Evolutionary conservation across 2,113 vertebrate species (phyloP).

Genomic region (Fregata magnificens): DNA sequence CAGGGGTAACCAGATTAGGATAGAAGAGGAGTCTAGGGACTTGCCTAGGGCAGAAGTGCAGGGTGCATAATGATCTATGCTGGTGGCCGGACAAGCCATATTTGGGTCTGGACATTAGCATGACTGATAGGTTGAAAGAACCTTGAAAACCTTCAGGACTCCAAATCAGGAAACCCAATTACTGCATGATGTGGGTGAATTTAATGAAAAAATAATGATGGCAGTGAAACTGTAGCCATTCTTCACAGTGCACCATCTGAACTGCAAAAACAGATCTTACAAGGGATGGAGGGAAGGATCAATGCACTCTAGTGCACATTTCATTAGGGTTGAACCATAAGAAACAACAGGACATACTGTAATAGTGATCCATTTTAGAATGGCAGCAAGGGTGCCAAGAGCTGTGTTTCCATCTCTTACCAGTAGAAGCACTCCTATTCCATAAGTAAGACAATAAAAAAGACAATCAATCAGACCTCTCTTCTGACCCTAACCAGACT

Average conservation of each 20-base stretch:
- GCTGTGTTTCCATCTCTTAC: not conserved
- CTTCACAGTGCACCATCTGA: not conserved
- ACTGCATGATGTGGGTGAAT: not conserved
- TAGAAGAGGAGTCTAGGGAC: not conserved
- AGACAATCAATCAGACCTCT: not conserved
- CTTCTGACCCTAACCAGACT: not conserved
- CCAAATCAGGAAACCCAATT: constrained; percentile 7
- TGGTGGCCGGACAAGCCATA: not conserved
- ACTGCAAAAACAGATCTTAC: not conserved
- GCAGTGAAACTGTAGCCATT: not conserved
- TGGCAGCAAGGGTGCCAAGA: not conserved
- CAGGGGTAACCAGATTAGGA: not conserved
- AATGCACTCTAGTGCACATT: not conserved
- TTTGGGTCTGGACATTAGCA: not conserved
- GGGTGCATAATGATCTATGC: not conserved
- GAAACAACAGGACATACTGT: not conserved
- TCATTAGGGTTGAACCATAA: not conserved
- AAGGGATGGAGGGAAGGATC: not conserved
- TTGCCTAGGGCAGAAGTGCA: not conserved
- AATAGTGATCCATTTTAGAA: not conserved
- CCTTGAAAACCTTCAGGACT: not conserved
- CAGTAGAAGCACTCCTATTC: not conserved
- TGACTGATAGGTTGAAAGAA: not conserved
- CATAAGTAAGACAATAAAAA: not conserved
- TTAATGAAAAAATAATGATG: constrained; percentile 7